Evolutionary conservation across 2,888 invertebrate species (phyloP), one percentile per base, ranked within the genome.

Genomic region (Drosophila macrothrix): DNA sequence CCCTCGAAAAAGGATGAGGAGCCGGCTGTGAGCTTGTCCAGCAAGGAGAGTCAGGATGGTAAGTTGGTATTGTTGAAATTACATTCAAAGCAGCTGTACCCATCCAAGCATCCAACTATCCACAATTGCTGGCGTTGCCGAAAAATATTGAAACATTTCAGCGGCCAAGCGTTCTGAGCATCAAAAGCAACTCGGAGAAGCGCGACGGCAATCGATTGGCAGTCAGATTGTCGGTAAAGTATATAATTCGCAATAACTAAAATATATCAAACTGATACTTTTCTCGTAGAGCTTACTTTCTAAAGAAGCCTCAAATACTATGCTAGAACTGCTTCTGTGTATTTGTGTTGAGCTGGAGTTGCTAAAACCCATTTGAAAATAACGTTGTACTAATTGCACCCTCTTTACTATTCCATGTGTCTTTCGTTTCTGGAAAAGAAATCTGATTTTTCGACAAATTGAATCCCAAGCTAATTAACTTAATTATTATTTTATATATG

Each of bases 1-100:
- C 98, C 98, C 0, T 94, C 94, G 3, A 96, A 96, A 90, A 94
- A 95, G 16, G 94, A 95, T 72, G 94, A 95, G 65, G 94, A 95
- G 67, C 95, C 95, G 78, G 94, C 92, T 37, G 92, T 92, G 29
- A 92, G 93, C 64, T 52, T 93, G 39, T 93, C 94, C 2, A 94
- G 94, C 68, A 93, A 94, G 59, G 94, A 94, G 84, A 94, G 94
- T 39, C 93, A 94, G 73, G 94, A 94, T 73, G 94, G 94, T 84
- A 93, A 94, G 91, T 91, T 35, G n/a, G 25, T 4, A 14, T 22
- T 22, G 12, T n/a, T 22, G 4, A 6, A 25, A 14, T 10, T 19
- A 28, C 14, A 19, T 14, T 35, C 29, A 41, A 28, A 22, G 22
- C 55, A 31, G 55, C 52, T 52, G 55, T 29, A 43, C 49, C 55